These are phyloP conservation scores for Accipiter virgatus DNA, from an alignment of 2,113 vertebrate species.

Conservation along the genomic window DNA sequence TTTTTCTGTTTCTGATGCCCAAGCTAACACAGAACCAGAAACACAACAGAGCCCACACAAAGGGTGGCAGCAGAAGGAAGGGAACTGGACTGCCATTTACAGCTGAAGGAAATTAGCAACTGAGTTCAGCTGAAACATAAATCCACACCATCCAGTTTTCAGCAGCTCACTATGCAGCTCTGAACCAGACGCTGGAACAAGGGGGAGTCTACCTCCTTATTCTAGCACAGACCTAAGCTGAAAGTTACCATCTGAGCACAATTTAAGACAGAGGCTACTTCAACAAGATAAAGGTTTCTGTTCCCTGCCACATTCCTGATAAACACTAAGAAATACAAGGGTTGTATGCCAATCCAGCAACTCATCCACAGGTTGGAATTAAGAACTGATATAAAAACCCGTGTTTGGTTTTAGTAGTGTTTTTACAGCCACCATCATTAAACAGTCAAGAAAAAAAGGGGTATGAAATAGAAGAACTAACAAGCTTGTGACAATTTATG, in stretches of 20 bases:
- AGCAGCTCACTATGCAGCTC: neutral
- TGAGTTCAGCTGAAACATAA: neutral
- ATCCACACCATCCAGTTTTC: neutral
- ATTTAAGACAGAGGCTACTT: neutral
- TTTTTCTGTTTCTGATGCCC: neutral
- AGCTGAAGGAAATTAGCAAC: neutral
- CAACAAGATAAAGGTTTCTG: neutral
- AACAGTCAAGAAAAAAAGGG: neutral
- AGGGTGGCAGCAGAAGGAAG: neutral
- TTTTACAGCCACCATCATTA: neutral
- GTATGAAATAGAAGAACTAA: neutral
- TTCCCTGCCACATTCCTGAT: neutral
- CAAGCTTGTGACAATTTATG: neutral
- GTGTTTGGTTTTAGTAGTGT: neutral
- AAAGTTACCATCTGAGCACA: neutral
- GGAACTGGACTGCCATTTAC: neutral
- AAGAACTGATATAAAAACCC: neutral
- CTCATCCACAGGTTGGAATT: neutral
- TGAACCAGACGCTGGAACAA: neutral
- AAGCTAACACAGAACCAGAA: neutral
- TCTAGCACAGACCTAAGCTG: neutral
- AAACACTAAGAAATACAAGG: neutral
- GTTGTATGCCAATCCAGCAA: neutral
- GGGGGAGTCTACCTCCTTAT: neutral
- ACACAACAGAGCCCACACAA: neutral